Percentiles rank a stretch among this genome's conserved stretches.
These are phyloP conservation scores for Hirtodrosophila alboralis DNA, from an alignment of 2,888 invertebrate genomes.

Conservation along the genomic window DNA sequence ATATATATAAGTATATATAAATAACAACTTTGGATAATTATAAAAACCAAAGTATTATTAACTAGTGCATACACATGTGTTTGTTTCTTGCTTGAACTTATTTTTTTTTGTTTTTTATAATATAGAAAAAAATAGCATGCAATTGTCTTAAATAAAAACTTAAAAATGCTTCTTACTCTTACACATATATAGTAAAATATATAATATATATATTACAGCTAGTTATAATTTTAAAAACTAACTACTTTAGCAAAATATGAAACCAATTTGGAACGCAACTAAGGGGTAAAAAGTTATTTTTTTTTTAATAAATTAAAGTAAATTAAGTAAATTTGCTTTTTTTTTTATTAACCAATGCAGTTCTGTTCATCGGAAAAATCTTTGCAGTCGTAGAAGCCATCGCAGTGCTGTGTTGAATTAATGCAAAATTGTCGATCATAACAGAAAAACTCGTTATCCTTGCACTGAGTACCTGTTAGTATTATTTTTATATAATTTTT, in stretches of 20 bases:
- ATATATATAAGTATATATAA: slow-evolving; percentile 1
- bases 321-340: slow-evolving; percentile 16
- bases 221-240: slow-evolving; percentile 11
- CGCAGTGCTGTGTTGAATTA: slow-evolving; percentile 90
- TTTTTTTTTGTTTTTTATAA: not conserved
- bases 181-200: slow-evolving; percentile 1
- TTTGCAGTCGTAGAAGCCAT: slow-evolving; percentile 95
- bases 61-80: slow-evolving; percentile 60
- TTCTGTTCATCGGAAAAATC: slow-evolving; percentile 96
- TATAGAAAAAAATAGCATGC: slow-evolving; percentile 24
- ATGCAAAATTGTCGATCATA: slow-evolving; percentile 91
- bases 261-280: not conserved
- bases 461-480: slow-evolving; percentile 85
- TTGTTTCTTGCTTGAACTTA: slow-evolving; percentile 15
- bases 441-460: slow-evolving; percentile 89
- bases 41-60: slow-evolving; percentile 15
- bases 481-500: slow-evolving; percentile 2
- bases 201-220: slow-evolving; percentile 1
- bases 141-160: slow-evolving; percentile 34
- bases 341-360: slow-evolving; percentile 87
- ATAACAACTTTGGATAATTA: slow-evolving; percentile 4
- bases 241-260: slow-evolving; percentile 6
- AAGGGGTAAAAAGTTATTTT: not conserved
- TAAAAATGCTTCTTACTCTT: slow-evolving; percentile 1
- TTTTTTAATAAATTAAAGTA: slow-evolving; percentile 15